Conservation (phyloP, 1,140 invertebrate species). For the Drosophila melanogaster region Release_6_plus_ISO1_MT NT_033779.5:9199001-9199500, state of each 20-base stretch:
- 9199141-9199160: slow-evolving; percentile 59
- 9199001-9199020: slow-evolving; percentile 22
- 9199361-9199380: not conserved
- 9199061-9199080: slow-evolving; percentile 29
- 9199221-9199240: not conserved
- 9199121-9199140: slow-evolving; percentile 28
- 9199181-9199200: slow-evolving; percentile 70
- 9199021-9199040: slow-evolving; percentile 40
- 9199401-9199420: slow-evolving; percentile 4
- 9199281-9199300: not conserved
- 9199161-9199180: slow-evolving; percentile 59
- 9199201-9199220: slow-evolving; percentile 33
- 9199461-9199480: not conserved
- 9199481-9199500: not conserved
- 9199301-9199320: not conserved
- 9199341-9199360: not conserved
- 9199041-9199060: slow-evolving; percentile 26
- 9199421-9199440: slow-evolving; percentile 8
- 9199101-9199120: slow-evolving; percentile 43
- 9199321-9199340: not conserved
- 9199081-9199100: slow-evolving; percentile 37
- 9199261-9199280: slow-evolving; percentile 1
- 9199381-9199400: not conserved
- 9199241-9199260: not conserved
- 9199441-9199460: slow-evolving; percentile 25